Base-by-base conservation (phyloP, 1,140 invertebrate species). In the Bombus superbus region DNA sequence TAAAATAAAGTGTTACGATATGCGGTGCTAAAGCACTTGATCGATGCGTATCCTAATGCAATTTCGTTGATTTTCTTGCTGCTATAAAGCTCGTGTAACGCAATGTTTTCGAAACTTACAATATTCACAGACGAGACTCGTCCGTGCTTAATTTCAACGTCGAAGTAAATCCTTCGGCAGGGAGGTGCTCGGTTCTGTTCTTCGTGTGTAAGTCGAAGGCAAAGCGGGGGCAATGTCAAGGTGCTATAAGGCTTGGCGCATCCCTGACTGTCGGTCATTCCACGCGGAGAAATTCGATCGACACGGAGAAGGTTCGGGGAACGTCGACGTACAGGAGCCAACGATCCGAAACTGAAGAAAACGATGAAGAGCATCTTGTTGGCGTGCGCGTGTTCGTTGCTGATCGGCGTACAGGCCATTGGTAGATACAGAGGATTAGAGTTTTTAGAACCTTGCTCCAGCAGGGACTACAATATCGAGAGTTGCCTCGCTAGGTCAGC, bases 401-500 rank as follows among this genome's bases (percentile, higher is more conserved):
- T 92, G 42, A 73, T 83, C 11, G 59, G 76, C 40, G 91, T 87
- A 15, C 85, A 92, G n/a, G 91, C 91, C 0, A 74, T 84, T 9
- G 94, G 94, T 62, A 93, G 90, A 77, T 95, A 95, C 84, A 91
- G 86, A 59, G 94, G 94, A 69, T 80, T 95, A 0, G 95, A 95
- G 81, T 97, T 96, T 90, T 88, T 97, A n/a, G 96, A 97, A 81
- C 95, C 97, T 80, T 98, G 97, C 91, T 96, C 96, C 2, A 96
- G 95, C 89, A 94, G 95, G 72, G 97, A 97, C 91, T 96, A 96
- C 1, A 95, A 97, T n/a, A 94, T 98, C 2, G 97, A 98, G 88
- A 95, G 96, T 18, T 98, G 97, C 90, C 94, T 98, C 9, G 95
- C 96, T 28, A 96, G 96, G 84, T 97, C 97, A 35, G 97, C 97